Evolutionary conservation across 2,888 invertebrate species (phyloP), one percentile per base, ranked within the genome.

Genomic region (Drosophila basisetae): DNA sequence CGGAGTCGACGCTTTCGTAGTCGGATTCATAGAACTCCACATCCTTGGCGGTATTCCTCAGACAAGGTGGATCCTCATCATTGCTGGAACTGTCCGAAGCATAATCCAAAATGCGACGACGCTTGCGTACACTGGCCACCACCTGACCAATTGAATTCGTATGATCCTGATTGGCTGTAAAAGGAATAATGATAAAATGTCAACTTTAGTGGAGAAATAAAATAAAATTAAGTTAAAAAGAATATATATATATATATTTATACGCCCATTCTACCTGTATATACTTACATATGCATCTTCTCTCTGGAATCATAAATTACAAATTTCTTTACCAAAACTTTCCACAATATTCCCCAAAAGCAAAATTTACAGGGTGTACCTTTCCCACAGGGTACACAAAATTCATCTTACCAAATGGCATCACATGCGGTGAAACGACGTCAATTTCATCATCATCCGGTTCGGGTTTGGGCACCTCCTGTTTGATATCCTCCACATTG

Each of bases 1-100:
- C 95, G 52, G 96, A 96, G 91, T 96, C 96, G 18, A 96, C 94
- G 91, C 96, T 96, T 91, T 97, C 97, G 85, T 96, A 95, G 91
- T 97, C 97, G 16, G 96, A 96, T 83, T 95, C 95, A 81, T 95
- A 95, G 72, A 95, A 95, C 73, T 95, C 95, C 54, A 94, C 94
- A 77, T 95, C 95, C 74, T 94, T 94, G 94, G 96, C 95, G 0
- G 96, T 95, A 72, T 95, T 95, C 49, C 94, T 95, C 49, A 95
- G 93, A n/a, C 94, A 94, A 0, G 95, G 94, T 0, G 95, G 93
- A 85, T 96, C 96, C 1, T 95, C 94, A 85, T 96, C 96, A 5
- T 92, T 96, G 4, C 92, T 91, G 2, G 93, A 91, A 77, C 96
- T 96, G 81, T 97, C 97, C 11, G 96, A 96, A 35, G 96, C 96